Conservation (phyloP, 2,888 invertebrate species). For the Pseudococcus viburni region DNA sequence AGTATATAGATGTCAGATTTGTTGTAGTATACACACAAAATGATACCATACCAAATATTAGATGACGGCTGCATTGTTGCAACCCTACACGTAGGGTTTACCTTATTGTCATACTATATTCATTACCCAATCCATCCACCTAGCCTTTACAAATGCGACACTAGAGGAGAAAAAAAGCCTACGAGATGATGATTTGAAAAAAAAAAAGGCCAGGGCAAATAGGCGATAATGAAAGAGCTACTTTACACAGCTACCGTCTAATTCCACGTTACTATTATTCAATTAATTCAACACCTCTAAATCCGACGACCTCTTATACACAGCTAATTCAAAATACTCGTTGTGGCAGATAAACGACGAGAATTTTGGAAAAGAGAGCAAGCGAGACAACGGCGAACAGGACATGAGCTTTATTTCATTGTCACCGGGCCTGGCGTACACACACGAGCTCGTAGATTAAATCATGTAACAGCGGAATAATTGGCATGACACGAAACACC, state of each 20-base stretch:
- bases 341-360: background rate
- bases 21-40: background rate
- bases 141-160: background rate
- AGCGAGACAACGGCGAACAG: background rate
- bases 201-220: background rate
- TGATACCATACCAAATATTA: constrained; percentile 27
- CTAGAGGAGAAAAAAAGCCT: background rate
- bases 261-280: background rate
- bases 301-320: background rate
- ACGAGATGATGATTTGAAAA: background rate
- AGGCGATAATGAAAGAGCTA: background rate
- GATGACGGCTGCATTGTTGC: constrained; percentile 14
- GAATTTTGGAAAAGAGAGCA: background rate
- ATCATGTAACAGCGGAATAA: constrained; percentile 48
- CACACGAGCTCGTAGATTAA: constrained; percentile 23
- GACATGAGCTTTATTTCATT: constrained; percentile 38
- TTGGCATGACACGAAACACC: constrained; percentile 52
- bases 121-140: constrained; percentile 6
- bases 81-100: constrained; percentile 5
- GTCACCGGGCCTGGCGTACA: constrained; percentile 8
- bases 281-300: constrained; percentile 49
- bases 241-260: background rate
- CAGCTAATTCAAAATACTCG: background rate
- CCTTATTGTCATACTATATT: constrained; percentile 1
- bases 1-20: constrained; percentile 22